Conservation (phyloP, 2,888 invertebrate species). For the Halictus quadricinctus region DNA sequence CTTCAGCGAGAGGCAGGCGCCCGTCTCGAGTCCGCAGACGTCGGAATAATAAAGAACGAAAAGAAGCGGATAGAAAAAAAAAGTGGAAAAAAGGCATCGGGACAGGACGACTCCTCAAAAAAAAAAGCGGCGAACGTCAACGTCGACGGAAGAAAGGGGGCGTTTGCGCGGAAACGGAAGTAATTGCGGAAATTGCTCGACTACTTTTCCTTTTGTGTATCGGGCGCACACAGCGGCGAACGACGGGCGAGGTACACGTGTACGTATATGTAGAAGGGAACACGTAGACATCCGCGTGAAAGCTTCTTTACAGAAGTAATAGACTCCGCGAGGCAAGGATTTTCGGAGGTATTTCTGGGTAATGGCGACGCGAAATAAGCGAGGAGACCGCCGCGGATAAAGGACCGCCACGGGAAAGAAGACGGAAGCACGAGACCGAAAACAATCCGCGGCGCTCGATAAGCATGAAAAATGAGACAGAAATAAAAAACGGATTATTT, state of each 20-base stretch:
- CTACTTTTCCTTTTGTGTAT: conserved; percentile 53
- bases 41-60: background rate
- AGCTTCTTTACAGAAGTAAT: conserved; percentile 67
- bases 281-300: conserved; percentile 15
- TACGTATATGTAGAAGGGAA: conserved; percentile 7
- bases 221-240: conserved; percentile 6
- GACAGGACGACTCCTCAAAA: conserved; percentile 21
- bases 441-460: conserved; percentile 36
- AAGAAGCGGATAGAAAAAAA: conserved; percentile 17
- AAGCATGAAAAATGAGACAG: background rate
- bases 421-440: conserved; percentile 37
- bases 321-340: conserved; percentile 62
- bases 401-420: conserved; percentile 20
- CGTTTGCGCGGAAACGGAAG: conserved; percentile 71
- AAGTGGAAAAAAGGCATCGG: conserved; percentile 5
- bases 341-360: conserved; percentile 65
- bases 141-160: conserved; percentile 55
- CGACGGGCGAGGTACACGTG: conserved; percentile 6
- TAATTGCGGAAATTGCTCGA: conserved; percentile 75
- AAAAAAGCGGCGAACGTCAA: conserved; percentile 44
- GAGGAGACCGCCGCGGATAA: conserved; percentile 38
- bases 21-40: conserved; percentile 49
- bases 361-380: conserved; percentile 67
- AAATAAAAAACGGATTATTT: background rate
- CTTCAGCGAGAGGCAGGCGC: conserved; percentile 30